Conservation (phyloP, 2,888 invertebrate genomes). For the Drosophila leonis region DNA sequence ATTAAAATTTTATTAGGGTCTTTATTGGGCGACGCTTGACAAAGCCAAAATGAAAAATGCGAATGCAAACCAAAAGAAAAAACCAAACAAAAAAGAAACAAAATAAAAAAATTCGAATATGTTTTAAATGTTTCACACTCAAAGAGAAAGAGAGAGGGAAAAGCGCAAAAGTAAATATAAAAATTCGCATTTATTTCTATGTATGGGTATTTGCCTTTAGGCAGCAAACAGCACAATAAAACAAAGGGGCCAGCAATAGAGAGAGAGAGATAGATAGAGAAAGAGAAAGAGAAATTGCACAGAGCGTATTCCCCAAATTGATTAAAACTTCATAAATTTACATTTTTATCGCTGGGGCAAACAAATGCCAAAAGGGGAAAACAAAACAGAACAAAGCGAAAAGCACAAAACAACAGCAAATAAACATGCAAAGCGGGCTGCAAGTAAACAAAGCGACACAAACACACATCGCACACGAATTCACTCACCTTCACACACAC, state of each 20-base stretch:
- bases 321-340: constrained; percentile 81
- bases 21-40: constrained; percentile 71
- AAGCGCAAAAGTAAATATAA: constrained; percentile 15
- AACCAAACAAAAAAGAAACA: constrained; percentile 5
- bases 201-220: constrained; percentile 38
- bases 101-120: constrained; percentile 53
- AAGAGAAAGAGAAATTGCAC: constrained; percentile 31
- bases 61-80: constrained; percentile 29
- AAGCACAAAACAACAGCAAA: constrained; percentile 37
- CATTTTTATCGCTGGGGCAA: constrained; percentile 76
- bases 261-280: constrained; percentile 2
- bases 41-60: constrained; percentile 44
- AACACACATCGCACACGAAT: constrained; percentile 28
- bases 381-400: constrained; percentile 33
- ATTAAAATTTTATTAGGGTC: constrained; percentile 80
- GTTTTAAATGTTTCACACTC: constrained; percentile 68
- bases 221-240: constrained; percentile 40
- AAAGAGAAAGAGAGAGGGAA: constrained; percentile 14
- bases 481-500: constrained; percentile 25
- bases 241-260: constrained; percentile 5
- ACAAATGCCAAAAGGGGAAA: constrained; percentile 58
- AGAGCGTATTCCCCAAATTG: constrained; percentile 77
- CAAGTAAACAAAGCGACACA: constrained; percentile 53
- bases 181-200: constrained; percentile 51
- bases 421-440: constrained; percentile 55